These are phyloP conservation scores for Drosophila sordidapex DNA, from an alignment of 2,888 invertebrate species.

Conservation along the genomic window DNA sequence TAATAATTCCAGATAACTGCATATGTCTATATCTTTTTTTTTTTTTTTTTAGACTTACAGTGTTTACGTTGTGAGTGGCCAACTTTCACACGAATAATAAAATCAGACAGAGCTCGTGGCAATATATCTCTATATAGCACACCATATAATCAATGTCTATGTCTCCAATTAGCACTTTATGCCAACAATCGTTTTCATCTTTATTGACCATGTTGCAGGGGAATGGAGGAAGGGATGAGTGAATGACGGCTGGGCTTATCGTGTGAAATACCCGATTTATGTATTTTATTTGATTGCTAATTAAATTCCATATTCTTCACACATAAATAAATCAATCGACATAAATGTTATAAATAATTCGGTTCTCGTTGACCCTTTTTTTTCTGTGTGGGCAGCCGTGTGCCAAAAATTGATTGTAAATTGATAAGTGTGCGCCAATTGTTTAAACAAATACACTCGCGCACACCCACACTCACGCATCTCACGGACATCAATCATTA, in stretches of 20 bases:
- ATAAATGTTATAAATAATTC: conserved; percentile 70
- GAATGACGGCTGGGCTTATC: conserved; percentile 32
- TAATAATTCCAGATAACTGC: conserved; percentile 69
- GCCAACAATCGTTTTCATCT: conserved; percentile 51
- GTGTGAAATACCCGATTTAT: conserved; percentile 59
- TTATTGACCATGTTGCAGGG: conserved; percentile 15
- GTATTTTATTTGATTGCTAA: conserved; percentile 59
- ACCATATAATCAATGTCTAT: conserved; percentile 30
- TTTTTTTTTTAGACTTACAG: neutral
- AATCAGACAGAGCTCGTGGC: conserved; percentile 42
- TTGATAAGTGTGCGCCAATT: conserved; percentile 72
- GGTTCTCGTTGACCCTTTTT: conserved; percentile 53
- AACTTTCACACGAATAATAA: conserved; percentile 51
- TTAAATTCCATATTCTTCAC: conserved; percentile 42
- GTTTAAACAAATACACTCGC: conserved; percentile 56
- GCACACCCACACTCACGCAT: conserved; percentile 1
- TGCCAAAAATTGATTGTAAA: conserved; percentile 70
- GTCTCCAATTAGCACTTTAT: conserved; percentile 66
- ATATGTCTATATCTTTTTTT: neutral
- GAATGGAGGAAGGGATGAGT: neutral
- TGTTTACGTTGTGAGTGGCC: conserved; percentile 30
- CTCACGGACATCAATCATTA: conserved; percentile 65
- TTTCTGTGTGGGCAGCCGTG: conserved; percentile 30
- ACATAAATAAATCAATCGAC: conserved; percentile 66
- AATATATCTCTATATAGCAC: conserved; percentile 30